Base-by-base conservation (phyloP, 2,113 vertebrate species). In the Podilymbus podiceps region DNA sequence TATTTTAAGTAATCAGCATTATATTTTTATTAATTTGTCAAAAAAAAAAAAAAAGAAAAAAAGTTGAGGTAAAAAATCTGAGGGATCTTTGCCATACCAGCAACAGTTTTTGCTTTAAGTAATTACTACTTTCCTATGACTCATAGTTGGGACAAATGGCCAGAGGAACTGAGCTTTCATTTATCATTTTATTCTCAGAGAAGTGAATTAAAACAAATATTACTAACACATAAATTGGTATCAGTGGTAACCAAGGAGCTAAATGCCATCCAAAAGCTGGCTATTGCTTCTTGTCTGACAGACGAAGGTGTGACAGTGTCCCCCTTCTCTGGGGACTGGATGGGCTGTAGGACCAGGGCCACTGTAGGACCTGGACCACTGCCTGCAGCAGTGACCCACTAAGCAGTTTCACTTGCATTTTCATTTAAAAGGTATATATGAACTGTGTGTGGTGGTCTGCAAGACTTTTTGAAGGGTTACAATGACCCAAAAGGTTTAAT, bases 11-110 rank as follows among this genome's bases (percentile, higher is more conserved):
- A 75, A 85, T 78, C 87, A 73, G 10, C 47, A 76, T 33, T 59
- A 42, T 77, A 52, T 93, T 90, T 93, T 86, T 50, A 88, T 78
- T 94, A 88, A 79, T 81, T 89, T 93, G 30, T 64, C 58, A 88
- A 73, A 87, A 95, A 86, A 20, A 35, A 42, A 42, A 42, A 15
- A 42, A 82, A 63, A 79, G 22, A 42, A 42, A 15, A 42, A 82
- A 63, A 79, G 22, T 64, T 11, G 21, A 58, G 21, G 40, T 11
- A 4, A 52, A 90, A 86, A 71, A 59, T 33, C 22, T 28, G 19
- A 64, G 27, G 10, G 18, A 60, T 71, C 75, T 56, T 92, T 96
- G 35, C 60, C 60, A 11, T 56, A 88, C 82, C 9, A 90, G 59
- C 15, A 50, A 68, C 81, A 14, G 7, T 8, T 82, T 94, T 91